A percentile compares a stretch with the other conserved stretches of the same genome.
These are phyloP conservation scores for Cotesia congregata DNA, from an alignment of 2,888 invertebrate genomes.

Conservation along the genomic window DNA sequence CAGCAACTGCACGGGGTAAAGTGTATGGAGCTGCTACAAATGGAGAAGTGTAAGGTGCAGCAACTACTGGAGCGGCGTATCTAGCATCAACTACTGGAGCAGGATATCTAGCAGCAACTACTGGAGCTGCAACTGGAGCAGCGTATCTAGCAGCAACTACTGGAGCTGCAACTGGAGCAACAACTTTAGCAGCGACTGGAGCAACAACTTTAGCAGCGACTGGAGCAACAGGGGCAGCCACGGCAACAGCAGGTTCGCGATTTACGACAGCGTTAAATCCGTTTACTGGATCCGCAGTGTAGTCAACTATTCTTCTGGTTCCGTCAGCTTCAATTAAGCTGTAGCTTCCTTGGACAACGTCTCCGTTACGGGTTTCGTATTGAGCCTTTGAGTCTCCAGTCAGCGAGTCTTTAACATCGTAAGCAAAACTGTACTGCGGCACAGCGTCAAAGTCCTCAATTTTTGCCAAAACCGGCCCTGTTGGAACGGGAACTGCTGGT, in stretches of 20 bases:
- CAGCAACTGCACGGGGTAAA: conserved; percentile 57
- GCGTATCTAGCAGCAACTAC: conserved; percentile 39
- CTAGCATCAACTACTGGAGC: conserved; percentile 45
- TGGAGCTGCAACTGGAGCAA: conserved; percentile 27
- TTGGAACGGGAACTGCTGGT: conserved; percentile 45
- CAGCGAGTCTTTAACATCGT: conserved; percentile 62
- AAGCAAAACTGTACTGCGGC: conserved; percentile 63
- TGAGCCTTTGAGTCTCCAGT: conserved; percentile 66
- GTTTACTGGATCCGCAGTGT: conserved; percentile 62
- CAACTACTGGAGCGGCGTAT: conserved; percentile 26
- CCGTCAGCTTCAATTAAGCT: conserved; percentile 65
- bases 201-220: conserved; percentile 33
- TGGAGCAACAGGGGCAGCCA: conserved; percentile 60
- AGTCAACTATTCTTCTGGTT: conserved; percentile 62
- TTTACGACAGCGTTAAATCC: conserved; percentile 68
- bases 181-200: conserved; percentile 38
- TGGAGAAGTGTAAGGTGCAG: conserved; percentile 45
- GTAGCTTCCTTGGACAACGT: conserved; percentile 64
- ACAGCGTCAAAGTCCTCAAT: conserved; percentile 60
- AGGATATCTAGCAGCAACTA: conserved; percentile 57
- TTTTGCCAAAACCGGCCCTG: conserved; percentile 52
- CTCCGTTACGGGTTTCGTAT: conserved; percentile 62
- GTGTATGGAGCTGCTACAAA: conserved; percentile 36
- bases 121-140: conserved; percentile 47
- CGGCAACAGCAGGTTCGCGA: conserved; percentile 58